phyloP scores from a whole-genome alignment of 2,888 invertebrate genomes.

The Sipha maydis region DNA sequence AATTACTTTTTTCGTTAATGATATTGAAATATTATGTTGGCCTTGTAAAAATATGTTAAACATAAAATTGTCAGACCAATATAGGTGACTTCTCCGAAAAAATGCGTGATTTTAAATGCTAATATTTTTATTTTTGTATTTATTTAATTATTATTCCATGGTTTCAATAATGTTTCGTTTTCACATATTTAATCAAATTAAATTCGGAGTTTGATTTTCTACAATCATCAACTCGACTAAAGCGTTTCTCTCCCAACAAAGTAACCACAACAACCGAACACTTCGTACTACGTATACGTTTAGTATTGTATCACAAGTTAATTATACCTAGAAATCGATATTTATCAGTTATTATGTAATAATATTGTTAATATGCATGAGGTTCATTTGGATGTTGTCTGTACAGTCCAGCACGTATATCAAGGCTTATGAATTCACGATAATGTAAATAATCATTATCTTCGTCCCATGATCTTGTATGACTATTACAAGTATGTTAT shows the following conservation, averaged over 20 bases:
- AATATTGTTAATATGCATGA: background rate
- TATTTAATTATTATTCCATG: background rate
- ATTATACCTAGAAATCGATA: background rate
- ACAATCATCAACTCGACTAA: background rate
- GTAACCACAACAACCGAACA: background rate
- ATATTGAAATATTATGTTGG: slow-evolving; percentile 12
- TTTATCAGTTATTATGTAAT: background rate
- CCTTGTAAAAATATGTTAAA: slow-evolving; percentile 31
- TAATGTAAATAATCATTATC: too few relatives aligned
- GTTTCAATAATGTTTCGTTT: too few relatives aligned
- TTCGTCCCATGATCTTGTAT: too few relatives aligned
- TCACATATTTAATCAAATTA: background rate
- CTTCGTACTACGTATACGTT: background rate
- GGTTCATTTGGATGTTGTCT: background rate
- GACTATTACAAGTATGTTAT: too few relatives aligned
- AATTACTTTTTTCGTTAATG: slow-evolving; percentile 2
- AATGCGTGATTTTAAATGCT: background rate
- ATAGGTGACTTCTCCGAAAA: background rate
- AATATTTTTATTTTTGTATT: background rate
- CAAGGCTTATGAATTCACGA: too few relatives aligned
- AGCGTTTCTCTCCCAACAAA: background rate
- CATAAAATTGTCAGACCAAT: background rate
- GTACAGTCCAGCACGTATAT: background rate
- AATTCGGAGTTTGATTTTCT: background rate
- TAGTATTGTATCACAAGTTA: background rate